Base-by-base conservation (phyloP, 1,140 invertebrate species). In the Schlechtendalia chinensis region DNA sequence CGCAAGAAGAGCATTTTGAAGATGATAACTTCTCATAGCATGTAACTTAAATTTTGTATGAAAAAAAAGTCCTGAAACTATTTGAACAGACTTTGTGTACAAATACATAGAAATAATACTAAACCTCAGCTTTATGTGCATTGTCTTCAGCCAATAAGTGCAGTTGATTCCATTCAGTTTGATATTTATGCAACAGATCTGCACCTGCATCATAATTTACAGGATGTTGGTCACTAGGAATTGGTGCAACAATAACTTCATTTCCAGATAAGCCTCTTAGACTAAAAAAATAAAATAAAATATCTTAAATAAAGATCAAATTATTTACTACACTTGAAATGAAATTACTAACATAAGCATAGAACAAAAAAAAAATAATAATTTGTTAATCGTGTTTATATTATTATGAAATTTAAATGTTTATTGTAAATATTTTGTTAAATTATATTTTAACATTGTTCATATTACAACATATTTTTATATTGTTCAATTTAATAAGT, bases 61-160 rank as follows among this genome's bases (percentile, higher is more conserved):
- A 39, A 39, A 39, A 39, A 4, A 39, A 39, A 39, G 8, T 39
- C 8, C 8, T 8, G 8, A 8, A 39, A 4, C 8, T 39, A 4
- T 39, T 39, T 39, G 32, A 39, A 39, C 8, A 39, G 8, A 39
- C 32, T 39, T 39, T 39, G 32, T 8, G 8, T 39, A 8, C 32
- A 39, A 4, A 39, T 39, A 39, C 8, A 39, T 50, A 50, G 19
- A 19, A 22, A 67, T 72, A 59, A 5, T 45, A 11, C 80, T 56
- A 82, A 83, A 86, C 85, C 83, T 89, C 87, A 24, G 89, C 89
- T 83, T 87, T 87, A 81, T 86, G 85, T 4, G 90, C 89, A 86
- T 91, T 91, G 80, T 89, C 87, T 84, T 91, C 90, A 56, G 89
- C 88, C 19, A 89, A 84, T 75, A 88, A 85, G 82, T 92, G 91